Base-by-base conservation (phyloP, 2,888 invertebrate genomes). In the Athetis lepigone region DNA sequence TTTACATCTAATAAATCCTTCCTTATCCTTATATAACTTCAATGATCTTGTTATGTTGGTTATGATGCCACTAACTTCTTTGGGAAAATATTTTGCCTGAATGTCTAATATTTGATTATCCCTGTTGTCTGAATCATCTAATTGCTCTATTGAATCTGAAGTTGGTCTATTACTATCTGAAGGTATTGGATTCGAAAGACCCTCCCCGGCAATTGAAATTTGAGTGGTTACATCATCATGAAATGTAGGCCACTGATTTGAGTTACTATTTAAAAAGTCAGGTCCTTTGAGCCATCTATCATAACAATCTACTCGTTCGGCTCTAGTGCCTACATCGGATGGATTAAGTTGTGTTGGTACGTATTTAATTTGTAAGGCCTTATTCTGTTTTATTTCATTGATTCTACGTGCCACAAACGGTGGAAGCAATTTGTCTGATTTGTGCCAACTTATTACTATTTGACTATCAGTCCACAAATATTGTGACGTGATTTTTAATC, bases 381-480 rank as follows among this genome's bases (percentile, higher is more conserved):
- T 50, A 13, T 50, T 58, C 33, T 33, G 42, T 43, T 25, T 50
- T 45, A 51, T 57, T 19, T 57, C 27, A 27, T 16, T 47, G 4
- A 47, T 36, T 36, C 40, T 47, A 4, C 29, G 39, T 11, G 47
- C 18, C 16, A 57, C 47, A 21, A 47, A 57, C 13, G 47, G 47
- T n/a, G 39, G 47, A 1, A 43, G 37, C 19, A 59, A 23, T 36
- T 59, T 59, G 4, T 33, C 52, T 19, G 52, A 60, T 46, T 46
- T 51, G 25, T 46, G 39, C 52, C 52, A 46, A 6, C 59, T 39
- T 29, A 60, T 33, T 18, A 60, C 59, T 37, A 52, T 52, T 51
- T 52, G 27, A 33, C 51, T 52, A 42, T 52, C 46, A 29, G 51
- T 60, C 59, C 51, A 46, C n/a, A 64, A 40, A 64, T 27, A 52